Base-by-base conservation (phyloP, 2,888 invertebrate species). In the Cantharis nigra region DNA sequence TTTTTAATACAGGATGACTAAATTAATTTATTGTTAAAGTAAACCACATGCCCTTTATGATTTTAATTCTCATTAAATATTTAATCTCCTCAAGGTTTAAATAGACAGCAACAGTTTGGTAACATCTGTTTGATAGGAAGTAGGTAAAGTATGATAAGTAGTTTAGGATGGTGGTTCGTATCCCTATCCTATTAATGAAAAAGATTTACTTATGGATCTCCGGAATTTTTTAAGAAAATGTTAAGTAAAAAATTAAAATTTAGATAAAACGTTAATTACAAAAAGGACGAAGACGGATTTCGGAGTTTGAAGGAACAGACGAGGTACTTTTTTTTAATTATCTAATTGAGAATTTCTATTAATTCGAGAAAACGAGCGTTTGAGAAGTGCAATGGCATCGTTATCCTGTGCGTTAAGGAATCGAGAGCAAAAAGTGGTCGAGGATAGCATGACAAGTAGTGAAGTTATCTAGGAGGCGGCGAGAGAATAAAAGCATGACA, bases 401-500 rank as follows among this genome's bases (percentile, higher is more conserved):
- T 20, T 62, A 62, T 70, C 70, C 20, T 33, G 16, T 49, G 18
- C 30, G 14, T 70, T 73, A 67, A 33, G 72, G 30, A 49, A 49
- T 62, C n/a, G 62, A 62, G 30, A 75, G 65, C 26, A 69, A 70
- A 77, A 75, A 71, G 33, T 69, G 26, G 33, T 75, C 65, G 30
- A 71, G 63, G 71, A 76, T 73, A 63, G 67, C 75, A 75, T 74
- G 64, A 73, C 75, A 75, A 79, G 73, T 75, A 72, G 75, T 71
- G 63, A 78, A 78, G 74, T 75, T 79, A 79, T 80, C 78, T 79
- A 74, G 76, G 74, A 77, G 77, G 78, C 78, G 81, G 77, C 75
- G 80, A 79, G 78, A 79, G 79, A 81, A 76, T 71, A 79, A 82
- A 82, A 81, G 78, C 82, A 82, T 81, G 81, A 79, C 77, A 79